Conservation (phyloP, 2,888 invertebrate species). For the Leucophenga maculata region DNA sequence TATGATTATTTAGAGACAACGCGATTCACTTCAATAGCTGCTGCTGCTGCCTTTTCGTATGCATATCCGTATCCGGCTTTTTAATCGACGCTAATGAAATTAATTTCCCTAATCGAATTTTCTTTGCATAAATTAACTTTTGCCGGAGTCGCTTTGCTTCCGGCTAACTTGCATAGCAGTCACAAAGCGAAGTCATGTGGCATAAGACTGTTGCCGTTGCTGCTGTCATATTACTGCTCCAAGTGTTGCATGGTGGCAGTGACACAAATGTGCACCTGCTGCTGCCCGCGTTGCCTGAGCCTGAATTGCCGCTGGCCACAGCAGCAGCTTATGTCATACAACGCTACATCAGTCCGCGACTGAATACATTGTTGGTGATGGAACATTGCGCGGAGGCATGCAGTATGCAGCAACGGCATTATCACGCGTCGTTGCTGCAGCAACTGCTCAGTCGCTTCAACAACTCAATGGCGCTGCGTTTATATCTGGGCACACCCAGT, state of each 20-base stretch:
- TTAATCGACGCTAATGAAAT: background rate
- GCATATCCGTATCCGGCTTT: no score
- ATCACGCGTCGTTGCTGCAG: constrained; percentile 41
- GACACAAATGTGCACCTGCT: no score
- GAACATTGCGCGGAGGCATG: constrained; percentile 37
- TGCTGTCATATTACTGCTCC: background rate
- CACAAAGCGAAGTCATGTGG: background rate
- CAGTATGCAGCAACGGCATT: constrained; percentile 18
- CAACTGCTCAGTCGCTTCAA: constrained; percentile 40
- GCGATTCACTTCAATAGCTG: no score
- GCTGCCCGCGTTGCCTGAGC: constrained; percentile 1
- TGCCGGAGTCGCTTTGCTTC: background rate
- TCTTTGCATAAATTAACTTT: background rate
- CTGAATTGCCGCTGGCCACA: constrained; percentile 27
- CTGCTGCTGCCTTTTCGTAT: no score
- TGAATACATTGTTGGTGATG: constrained; percentile 51
- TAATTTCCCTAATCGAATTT: background rate
- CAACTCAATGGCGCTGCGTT: constrained; percentile 46
- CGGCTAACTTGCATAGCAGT: background rate
- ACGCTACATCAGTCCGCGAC: constrained; percentile 46
- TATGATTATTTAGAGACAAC: no score
- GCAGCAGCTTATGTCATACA: constrained; percentile 49
- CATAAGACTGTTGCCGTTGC: background rate
- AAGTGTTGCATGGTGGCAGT: no score
- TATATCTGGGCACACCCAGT: constrained; percentile 43